phyloP scores from a whole-genome alignment of 2,797 vertebrate genomes.

The Schizopygopsis malacanthus region DNA sequence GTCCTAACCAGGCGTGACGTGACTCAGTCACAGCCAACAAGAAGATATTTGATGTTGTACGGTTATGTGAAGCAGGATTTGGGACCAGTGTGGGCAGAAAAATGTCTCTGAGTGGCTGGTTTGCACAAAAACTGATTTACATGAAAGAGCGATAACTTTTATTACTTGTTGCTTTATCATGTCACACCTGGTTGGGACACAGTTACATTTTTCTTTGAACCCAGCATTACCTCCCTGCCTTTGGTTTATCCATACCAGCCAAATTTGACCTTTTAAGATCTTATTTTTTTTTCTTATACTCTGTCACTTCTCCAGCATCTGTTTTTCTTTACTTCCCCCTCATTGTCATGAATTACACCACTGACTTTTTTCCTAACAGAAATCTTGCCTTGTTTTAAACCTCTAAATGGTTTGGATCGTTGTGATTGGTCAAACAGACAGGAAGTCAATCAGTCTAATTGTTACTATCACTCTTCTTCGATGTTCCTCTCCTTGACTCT shows the following conservation, averaged over 20 bases:
- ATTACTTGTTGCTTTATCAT: neutral
- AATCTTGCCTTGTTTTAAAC: conserved; percentile 19
- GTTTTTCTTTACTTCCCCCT: neutral
- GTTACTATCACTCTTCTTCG: conserved; percentile 32
- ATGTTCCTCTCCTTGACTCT: neutral
- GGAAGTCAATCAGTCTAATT: conserved; percentile 52
- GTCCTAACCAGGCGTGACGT: neutral
- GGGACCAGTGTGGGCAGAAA: neutral
- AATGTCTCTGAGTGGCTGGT: neutral
- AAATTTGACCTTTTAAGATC: neutral
- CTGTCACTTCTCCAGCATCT: neutral
- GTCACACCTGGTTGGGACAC: neutral
- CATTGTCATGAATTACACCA: conserved; percentile 17
- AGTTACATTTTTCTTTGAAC: neutral
- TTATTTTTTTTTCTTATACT: neutral
- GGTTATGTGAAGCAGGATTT: neutral
- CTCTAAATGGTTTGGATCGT: conserved; percentile 12
- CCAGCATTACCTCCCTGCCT: neutral
- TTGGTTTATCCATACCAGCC: neutral
- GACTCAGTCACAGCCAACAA: neutral
- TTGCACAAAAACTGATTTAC: conserved; percentile 18
- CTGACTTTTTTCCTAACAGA: conserved; percentile 3
- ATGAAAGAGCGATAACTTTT: neutral
- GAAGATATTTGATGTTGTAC: neutral
- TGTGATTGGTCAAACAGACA: conserved; percentile 42